Conservation (phyloP, 2,113 vertebrate genomes). For the Choloepus hoffmanni region DNA sequence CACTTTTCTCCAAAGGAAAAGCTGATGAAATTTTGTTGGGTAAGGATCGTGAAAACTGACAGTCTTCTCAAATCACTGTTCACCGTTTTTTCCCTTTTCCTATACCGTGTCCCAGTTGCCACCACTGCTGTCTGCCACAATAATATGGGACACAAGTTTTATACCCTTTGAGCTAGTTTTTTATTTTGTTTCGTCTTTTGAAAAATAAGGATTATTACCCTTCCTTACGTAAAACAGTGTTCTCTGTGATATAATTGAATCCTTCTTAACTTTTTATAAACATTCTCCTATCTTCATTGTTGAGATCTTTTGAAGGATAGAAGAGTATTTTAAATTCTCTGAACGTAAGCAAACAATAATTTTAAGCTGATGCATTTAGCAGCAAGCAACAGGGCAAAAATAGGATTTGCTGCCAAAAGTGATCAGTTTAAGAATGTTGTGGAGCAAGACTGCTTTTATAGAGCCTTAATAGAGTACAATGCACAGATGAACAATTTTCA, state of each 20-base stretch:
- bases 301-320: not conserved
- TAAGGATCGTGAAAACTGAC: not conserved
- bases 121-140: not conserved
- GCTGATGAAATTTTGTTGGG: constrained; percentile 30
- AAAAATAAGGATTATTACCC: not conserved
- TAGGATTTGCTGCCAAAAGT: not conserved
- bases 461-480: not conserved
- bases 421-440: not conserved
- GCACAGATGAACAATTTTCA: not conserved
- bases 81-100: not conserved
- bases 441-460: not conserved
- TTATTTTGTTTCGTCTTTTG: not conserved
- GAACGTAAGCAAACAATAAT: not conserved
- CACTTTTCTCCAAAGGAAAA: constrained; percentile 44
- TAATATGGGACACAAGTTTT: not conserved
- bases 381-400: not conserved
- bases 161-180: not conserved
- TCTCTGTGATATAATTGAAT: not conserved
- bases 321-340: constrained; percentile 50
- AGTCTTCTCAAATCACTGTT: not conserved
- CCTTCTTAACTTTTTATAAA: not conserved
- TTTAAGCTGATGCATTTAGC: not conserved
- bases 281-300: constrained; percentile 1
- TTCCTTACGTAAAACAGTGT: not conserved
- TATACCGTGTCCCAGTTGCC: not conserved